phyloP scores from a whole-genome alignment of 2,888 invertebrate species.

The Amorpha juglandis region DNA sequence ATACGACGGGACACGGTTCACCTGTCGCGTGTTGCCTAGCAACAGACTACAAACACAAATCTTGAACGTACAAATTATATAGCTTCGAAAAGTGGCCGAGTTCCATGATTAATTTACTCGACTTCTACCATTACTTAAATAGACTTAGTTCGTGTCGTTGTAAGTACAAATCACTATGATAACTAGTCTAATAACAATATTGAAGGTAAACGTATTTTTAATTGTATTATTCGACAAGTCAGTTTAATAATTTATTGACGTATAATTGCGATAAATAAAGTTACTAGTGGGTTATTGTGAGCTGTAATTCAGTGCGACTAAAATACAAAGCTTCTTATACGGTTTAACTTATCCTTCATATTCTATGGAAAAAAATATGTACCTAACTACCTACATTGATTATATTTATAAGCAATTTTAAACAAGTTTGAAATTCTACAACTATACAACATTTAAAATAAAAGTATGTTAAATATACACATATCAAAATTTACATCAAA shows the following conservation, averaged over 20 bases:
- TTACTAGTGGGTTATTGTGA: no score
- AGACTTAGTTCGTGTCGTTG: neutral
- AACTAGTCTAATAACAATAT: neutral
- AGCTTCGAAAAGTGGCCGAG: conserved; percentile 2
- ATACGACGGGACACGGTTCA: conserved; percentile 37
- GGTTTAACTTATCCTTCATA: no score
- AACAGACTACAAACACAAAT: conserved; percentile 39
- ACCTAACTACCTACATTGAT: no score
- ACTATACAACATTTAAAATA: no score
- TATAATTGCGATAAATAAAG: neutral
- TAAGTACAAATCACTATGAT: conserved; percentile 4
- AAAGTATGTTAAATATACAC: no score
- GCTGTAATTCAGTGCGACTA: neutral
- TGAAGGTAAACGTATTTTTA: neutral
- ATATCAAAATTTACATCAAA: no score
- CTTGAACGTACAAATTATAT: conserved; percentile 27
- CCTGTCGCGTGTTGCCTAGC: conserved; percentile 42
- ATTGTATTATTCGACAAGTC: neutral
- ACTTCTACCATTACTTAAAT: conserved; percentile 6
- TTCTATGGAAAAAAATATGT: no score
- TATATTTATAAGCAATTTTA: no score
- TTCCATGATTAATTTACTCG: conserved; percentile 16
- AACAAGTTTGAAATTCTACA: no score
- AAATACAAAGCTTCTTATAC: no score
- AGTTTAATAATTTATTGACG: neutral